Conservation (phyloP, 2,888 invertebrate species). For the Thymelicus acteon region DNA sequence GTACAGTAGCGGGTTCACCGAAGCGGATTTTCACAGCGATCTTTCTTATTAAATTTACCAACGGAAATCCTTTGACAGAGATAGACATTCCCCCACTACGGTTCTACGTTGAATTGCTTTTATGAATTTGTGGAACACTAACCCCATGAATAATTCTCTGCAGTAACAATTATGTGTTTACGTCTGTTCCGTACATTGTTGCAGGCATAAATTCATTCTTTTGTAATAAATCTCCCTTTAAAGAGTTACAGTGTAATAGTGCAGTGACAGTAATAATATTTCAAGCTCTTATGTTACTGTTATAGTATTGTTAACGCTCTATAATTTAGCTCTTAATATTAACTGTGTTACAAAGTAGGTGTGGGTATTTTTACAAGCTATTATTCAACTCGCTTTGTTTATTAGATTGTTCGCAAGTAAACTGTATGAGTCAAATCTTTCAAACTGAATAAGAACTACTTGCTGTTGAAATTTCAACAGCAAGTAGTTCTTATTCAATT, state of each 20-base stretch:
- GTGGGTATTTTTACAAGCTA: too few relatives aligned
- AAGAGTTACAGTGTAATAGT: slow-evolving; percentile 3
- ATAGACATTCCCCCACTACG: slow-evolving; percentile 16
- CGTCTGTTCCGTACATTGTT: slow-evolving; percentile 21
- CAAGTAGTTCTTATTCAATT: too few relatives aligned
- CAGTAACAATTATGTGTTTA: slow-evolving; percentile 33
- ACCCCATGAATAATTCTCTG: slow-evolving; percentile 22
- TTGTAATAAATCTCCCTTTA: slow-evolving; percentile 26
- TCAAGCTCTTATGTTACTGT: slow-evolving; percentile 2
- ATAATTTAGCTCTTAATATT: background rate
- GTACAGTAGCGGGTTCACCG: slow-evolving; percentile 56
- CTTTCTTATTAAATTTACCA: slow-evolving; percentile 35
- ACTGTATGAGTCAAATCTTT: too few relatives aligned
- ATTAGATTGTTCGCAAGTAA: too few relatives aligned
- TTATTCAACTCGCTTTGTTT: too few relatives aligned
- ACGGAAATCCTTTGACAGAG: slow-evolving; percentile 32
- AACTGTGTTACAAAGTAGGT: too few relatives aligned
- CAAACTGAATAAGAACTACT: too few relatives aligned
- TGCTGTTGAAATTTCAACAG: too few relatives aligned
- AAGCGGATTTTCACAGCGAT: slow-evolving; percentile 29
- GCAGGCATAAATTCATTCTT: slow-evolving; percentile 30
- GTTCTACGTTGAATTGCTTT: slow-evolving; percentile 16
- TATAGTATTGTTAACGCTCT: slow-evolving; percentile 2
- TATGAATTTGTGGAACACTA: slow-evolving; percentile 27
- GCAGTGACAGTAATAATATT: slow-evolving; percentile 5